Percentiles rank a stretch among this genome's conserved stretches.
These are phyloP conservation scores for Orthosia cruda DNA, from an alignment of 2,888 invertebrate genomes.

Conservation along the genomic window DNA sequence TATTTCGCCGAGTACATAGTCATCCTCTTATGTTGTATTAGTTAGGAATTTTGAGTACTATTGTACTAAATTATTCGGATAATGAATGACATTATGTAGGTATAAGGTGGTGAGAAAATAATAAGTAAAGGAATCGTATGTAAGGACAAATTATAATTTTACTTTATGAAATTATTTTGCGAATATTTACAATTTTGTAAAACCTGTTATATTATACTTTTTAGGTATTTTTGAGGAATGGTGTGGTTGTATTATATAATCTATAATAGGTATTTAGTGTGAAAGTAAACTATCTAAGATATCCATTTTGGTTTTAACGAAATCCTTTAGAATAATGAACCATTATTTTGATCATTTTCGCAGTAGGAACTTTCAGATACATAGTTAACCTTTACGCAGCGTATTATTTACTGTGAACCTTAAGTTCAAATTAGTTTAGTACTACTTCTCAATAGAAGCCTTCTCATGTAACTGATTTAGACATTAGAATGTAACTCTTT, in stretches of 20 bases:
- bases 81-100: background rate
- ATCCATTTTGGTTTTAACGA: background rate
- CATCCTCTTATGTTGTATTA: slow-evolving; percentile 25
- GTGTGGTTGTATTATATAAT: no score
- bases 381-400: background rate
- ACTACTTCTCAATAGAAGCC: background rate
- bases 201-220: slow-evolving; percentile 12
- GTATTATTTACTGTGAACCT: background rate
- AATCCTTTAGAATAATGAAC: background rate
- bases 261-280: background rate
- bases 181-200: slow-evolving; percentile 33
- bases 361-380: slow-evolving; percentile 1
- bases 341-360: background rate
- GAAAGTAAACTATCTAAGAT: background rate
- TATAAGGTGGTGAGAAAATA: slow-evolving; percentile 17
- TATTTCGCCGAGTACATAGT: background rate
- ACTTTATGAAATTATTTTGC: slow-evolving; percentile 31
- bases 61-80: slow-evolving; percentile 38
- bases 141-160: slow-evolving; percentile 29
- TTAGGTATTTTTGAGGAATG: slow-evolving; percentile 1
- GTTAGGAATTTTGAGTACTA: slow-evolving; percentile 39
- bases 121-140: background rate
- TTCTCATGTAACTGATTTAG: background rate
- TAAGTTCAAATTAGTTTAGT: slow-evolving; percentile 24
- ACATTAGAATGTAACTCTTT: background rate